Base-by-base conservation (phyloP, 2,113 vertebrate genomes). In the Puntigrus tetrazona region DNA sequence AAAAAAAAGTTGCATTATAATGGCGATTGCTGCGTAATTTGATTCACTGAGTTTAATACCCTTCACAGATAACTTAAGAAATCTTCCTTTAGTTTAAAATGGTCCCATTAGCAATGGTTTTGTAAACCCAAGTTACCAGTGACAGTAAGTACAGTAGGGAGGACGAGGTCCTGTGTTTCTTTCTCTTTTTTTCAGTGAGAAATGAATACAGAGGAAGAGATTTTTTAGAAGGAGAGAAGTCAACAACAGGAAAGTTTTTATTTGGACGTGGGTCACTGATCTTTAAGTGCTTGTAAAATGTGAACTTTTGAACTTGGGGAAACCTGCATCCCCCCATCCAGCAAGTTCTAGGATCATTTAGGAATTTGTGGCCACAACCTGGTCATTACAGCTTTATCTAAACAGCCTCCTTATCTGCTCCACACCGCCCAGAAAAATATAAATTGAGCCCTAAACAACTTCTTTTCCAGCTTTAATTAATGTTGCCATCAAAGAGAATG, bases 221-320 rank as follows among this genome's bases (percentile, higher is more conserved):
- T 29, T 57, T 18, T n/a, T 78, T 7, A 13, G 50, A 5, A 45
- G 38, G 27, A 82, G 11, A 57, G 67, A 57, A 79, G 67, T 73
- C 55, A 74, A 80, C 63, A 81, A 31, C 69, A 43, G 78, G 89
- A 81, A 85, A 79, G 90, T 84, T 80, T 87, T 90, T 67, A 79
- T 83, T 85, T 83, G 79, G 36, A 72, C 83, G 79, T 8, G 83
- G 52, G 78, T 87, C 83, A 70, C 31, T 50, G 76, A 34, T 75
- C 63, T 50, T 74, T 55, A 85, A 75, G 75, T 29, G 74, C 84
- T 87, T 81, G 67, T 85, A 83, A 85, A 87, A 69, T 57, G 80
- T 87, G 86, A 87, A 87, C 86, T 87, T 85, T 87, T 87, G 86
- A 87, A 87, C 86, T 87, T 85, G 86, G 75, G 74, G 55, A 85